phyloP scores from a whole-genome alignment of 2,888 invertebrate genomes.

The Hymenopus coronatus region DNA sequence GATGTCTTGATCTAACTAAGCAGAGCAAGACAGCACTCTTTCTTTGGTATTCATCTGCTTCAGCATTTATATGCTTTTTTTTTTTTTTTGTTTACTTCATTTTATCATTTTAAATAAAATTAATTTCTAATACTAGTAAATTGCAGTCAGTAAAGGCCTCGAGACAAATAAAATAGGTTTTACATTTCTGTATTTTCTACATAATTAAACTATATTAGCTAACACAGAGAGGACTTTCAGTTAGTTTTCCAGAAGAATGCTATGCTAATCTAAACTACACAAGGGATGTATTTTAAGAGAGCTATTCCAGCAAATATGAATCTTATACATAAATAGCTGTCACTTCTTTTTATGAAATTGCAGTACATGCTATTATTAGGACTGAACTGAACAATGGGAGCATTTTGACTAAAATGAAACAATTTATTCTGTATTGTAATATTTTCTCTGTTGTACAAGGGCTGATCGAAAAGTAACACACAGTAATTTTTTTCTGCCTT shows the following conservation, averaged over 20 bases:
- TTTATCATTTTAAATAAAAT: background rate
- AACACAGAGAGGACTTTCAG: background rate
- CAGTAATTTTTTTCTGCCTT: too few relatives aligned
- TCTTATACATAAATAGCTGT: background rate
- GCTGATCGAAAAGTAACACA: too few relatives aligned
- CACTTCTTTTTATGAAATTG: background rate
- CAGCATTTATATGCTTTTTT: background rate
- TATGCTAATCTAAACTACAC: background rate
- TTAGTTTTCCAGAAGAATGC: background rate
- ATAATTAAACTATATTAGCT: background rate
- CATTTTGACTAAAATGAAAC: background rate
- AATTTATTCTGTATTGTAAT: background rate
- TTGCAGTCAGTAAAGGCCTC: background rate
- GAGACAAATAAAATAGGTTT: background rate
- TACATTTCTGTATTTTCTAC: background rate
- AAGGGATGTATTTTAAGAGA: background rate
- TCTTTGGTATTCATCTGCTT: background rate
- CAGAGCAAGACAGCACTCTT: background rate
- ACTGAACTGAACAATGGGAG: background rate
- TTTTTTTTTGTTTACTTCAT: background rate
- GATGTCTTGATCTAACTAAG: background rate
- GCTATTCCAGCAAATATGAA: background rate
- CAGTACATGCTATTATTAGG: background rate
- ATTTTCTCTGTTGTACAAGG: too few relatives aligned
- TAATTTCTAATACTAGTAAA: background rate